These are phyloP conservation scores for Eumeta japonica DNA, from an alignment of 1,140 invertebrate species.

Conservation along the genomic window DNA sequence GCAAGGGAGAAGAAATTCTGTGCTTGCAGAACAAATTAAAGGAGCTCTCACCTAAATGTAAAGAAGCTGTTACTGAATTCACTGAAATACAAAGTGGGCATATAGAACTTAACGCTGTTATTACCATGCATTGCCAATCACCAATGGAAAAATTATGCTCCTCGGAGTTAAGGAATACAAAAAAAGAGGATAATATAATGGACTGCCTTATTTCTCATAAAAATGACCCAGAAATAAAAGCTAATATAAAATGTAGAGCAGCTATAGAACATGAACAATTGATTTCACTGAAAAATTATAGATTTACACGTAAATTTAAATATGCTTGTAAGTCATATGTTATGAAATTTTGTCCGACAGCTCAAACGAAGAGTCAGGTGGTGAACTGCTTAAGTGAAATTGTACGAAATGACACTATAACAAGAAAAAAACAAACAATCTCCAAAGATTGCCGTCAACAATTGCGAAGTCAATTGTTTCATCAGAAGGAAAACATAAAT, in stretches of 20 bases:
- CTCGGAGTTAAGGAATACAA: constrained; percentile 65
- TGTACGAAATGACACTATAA: constrained; percentile 85
- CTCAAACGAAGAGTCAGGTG: constrained; percentile 82
- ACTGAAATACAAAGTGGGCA: constrained; percentile 87
- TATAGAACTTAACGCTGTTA: constrained; percentile 81
- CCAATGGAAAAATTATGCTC: constrained; percentile 83
- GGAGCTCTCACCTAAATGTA: constrained; percentile 64
- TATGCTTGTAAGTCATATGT: constrained; percentile 87
- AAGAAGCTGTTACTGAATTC: constrained; percentile 77
- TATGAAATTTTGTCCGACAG: constrained; percentile 72
- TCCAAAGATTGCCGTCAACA: constrained; percentile 85
- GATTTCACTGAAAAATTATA: constrained; percentile 90
- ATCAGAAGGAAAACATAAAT: constrained; percentile 82
- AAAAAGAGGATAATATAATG: constrained; percentile 84
- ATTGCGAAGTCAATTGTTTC: constrained; percentile 82
- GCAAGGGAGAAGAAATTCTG: constrained; percentile 83
- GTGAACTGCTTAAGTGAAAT: constrained; percentile 89
- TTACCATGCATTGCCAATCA: constrained; percentile 77
- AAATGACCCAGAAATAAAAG: constrained; percentile 74
- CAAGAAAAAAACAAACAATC: constrained; percentile 73
- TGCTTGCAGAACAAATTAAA: constrained; percentile 93
- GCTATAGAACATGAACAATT: constrained; percentile 94
- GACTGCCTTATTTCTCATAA: constrained; percentile 93
- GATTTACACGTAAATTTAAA: constrained; percentile 94
- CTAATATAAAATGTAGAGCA: constrained; percentile 82